Evolutionary conservation across 2,113 vertebrate genomes (phyloP).

Genomic region (Halichoeres trimaculatus): DNA sequence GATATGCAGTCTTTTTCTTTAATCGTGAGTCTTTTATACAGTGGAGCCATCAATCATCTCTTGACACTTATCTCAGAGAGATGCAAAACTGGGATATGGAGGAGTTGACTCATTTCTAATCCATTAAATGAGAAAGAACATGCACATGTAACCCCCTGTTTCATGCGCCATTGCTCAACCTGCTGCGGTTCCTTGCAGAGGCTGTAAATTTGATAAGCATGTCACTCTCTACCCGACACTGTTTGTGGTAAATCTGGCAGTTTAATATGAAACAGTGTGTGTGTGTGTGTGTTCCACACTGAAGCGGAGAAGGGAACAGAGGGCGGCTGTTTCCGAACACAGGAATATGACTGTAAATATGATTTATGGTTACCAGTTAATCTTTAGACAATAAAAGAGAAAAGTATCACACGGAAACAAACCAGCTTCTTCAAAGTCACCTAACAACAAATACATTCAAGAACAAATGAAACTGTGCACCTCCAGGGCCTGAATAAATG

Average conservation of each 20-base stretch:
- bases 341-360: neutral
- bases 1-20: neutral
- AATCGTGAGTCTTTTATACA: neutral
- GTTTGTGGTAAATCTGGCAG: slow-evolving; percentile 73
- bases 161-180: slow-evolving; percentile 60
- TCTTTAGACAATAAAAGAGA: neutral
- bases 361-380: neutral
- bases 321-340: neutral
- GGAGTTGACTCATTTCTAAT: neutral
- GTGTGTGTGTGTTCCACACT: slow-evolving; percentile 1
- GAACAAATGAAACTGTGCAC: neutral
- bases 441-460: slow-evolving; percentile 4
- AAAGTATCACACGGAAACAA: neutral
- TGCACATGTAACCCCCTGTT: neutral
- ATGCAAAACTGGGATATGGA: neutral
- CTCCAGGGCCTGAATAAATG: slow-evolving; percentile 25
- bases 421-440: neutral
- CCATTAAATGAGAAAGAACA: neutral
- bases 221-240: slow-evolving; percentile 54
- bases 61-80: neutral
- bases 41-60: neutral
- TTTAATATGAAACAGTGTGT: slow-evolving; percentile 61
- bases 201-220: slow-evolving; percentile 70
- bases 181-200: slow-evolving; percentile 37
- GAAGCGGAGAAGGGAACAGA: slow-evolving; percentile 28